phyloP scores from a whole-genome alignment of 2,888 invertebrate genomes.

The Ametastegia equiseti region DNA sequence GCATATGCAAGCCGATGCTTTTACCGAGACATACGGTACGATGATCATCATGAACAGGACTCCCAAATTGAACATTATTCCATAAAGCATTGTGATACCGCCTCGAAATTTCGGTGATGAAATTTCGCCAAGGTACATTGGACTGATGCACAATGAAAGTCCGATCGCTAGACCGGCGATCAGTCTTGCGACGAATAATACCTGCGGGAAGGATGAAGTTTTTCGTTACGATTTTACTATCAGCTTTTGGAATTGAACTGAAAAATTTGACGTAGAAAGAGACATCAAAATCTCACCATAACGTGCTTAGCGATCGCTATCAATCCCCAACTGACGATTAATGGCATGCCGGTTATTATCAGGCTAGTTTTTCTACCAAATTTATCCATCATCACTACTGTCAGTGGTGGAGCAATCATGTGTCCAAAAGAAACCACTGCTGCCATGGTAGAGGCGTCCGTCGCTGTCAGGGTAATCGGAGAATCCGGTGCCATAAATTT shows the following conservation, averaged over 20 bases:
- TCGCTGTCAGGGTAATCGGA: constrained; percentile 57
- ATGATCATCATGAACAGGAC: constrained; percentile 64
- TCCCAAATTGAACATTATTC: constrained; percentile 76
- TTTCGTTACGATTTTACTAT: neutral
- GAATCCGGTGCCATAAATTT: constrained; percentile 60
- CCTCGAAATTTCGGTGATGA: constrained; percentile 74
- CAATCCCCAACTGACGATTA: constrained; percentile 59
- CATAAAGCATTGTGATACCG: constrained; percentile 80
- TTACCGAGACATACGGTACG: constrained; percentile 56
- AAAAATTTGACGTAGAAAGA: neutral
- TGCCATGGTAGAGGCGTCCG: constrained; percentile 61
- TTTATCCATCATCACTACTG: constrained; percentile 58
- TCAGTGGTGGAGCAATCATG: constrained; percentile 58
- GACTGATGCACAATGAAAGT: constrained; percentile 55
- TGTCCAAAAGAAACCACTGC: constrained; percentile 60
- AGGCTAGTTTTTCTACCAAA: constrained; percentile 62
- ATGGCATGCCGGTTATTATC: constrained; percentile 58
- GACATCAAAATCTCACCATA: constrained; percentile 57
- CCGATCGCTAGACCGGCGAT: constrained; percentile 60
- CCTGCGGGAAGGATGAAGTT: constrained; percentile 51
- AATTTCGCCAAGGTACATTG: constrained; percentile 65
- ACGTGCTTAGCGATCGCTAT: constrained; percentile 58
- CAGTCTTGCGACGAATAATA: constrained; percentile 61
- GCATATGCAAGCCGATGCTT: constrained; percentile 57
- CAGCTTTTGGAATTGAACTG: neutral